phyloP scores from a whole-genome alignment of 1,140 invertebrate species.

The Drosophila pruinosa region DNA sequence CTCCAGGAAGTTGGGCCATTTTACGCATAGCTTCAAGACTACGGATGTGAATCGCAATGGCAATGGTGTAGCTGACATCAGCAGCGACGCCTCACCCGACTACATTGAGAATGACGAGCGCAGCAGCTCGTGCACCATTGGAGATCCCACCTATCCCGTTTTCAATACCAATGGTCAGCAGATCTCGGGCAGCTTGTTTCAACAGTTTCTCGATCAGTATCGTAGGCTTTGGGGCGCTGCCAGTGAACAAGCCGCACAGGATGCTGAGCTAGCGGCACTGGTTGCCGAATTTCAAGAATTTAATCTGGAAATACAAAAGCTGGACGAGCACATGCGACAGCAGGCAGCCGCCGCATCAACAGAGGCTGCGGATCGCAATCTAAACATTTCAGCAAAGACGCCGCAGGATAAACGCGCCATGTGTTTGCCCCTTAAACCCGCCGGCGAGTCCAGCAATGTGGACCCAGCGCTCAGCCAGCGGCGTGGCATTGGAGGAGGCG shows the following conservation, averaged over 20 bases:
- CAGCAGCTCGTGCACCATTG: conserved; percentile 86
- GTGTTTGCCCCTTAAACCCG: conserved; percentile 88
- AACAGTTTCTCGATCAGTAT: conserved; percentile 87
- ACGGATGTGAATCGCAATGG: conserved; percentile 76
- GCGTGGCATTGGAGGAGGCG: conserved; percentile 81
- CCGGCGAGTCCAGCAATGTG: conserved; percentile 80
- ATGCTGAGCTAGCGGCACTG: conserved; percentile 68
- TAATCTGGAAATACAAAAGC: conserved; percentile 83
- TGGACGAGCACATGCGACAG: conserved; percentile 83
- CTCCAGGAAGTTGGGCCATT: conserved; percentile 83
- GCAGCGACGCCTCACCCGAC: conserved; percentile 54
- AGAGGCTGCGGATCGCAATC: conserved; percentile 61
- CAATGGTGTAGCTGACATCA: conserved; percentile 21
- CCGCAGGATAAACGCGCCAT: conserved; percentile 86
- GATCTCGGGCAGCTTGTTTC: conserved; percentile 88
- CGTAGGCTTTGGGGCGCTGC: conserved; percentile 73
- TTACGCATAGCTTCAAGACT: conserved; percentile 57
- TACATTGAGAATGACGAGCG: conserved; percentile 82
- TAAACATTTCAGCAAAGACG: conserved; percentile 80
- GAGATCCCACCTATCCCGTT: conserved; percentile 90
- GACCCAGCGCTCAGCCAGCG: conserved; percentile 18
- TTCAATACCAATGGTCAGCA: conserved; percentile 89
- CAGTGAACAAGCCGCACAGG: conserved; percentile 61
- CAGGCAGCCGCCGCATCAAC: conserved; percentile 59
- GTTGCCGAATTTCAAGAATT: conserved; percentile 82